Conservation (phyloP, 2,797 vertebrate species). For the Argya squamiceps region DNA sequence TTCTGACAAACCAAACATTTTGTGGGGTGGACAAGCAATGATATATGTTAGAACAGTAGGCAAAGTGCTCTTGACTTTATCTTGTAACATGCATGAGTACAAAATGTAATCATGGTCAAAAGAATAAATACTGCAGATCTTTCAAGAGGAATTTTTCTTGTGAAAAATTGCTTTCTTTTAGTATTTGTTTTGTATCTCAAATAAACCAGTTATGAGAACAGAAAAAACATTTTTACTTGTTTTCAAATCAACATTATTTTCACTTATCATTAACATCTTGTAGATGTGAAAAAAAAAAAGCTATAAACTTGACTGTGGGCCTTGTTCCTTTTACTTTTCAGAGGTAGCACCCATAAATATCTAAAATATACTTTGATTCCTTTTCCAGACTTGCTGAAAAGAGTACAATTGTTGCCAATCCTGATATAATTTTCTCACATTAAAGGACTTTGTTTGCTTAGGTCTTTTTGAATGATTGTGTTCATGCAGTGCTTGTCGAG, state of each 20-base stretch:
- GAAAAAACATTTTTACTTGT: background rate
- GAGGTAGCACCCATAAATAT: background rate
- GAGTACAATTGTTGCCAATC: background rate
- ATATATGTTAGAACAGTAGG: background rate
- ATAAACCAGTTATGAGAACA: background rate
- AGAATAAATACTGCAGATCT: background rate
- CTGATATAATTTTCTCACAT: background rate
- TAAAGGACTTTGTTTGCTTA: background rate
- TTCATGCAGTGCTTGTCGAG: background rate
- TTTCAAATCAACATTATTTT: background rate
- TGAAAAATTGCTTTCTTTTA: background rate
- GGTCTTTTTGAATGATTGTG: background rate
- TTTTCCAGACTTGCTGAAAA: background rate
- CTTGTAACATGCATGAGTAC: background rate
- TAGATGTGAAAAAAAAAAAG: background rate
- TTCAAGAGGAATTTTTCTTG: background rate
- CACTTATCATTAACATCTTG: background rate
- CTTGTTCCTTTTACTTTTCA: background rate
- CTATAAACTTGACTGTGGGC: background rate
- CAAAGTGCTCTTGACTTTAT: background rate
- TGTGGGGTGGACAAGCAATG: background rate
- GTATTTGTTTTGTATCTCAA: background rate
- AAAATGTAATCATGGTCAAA: rapidly evolving
- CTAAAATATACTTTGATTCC: background rate
- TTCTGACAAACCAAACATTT: background rate